Conservation (phyloP, 2,888 invertebrate species). For the Harmothoe impar region DNA sequence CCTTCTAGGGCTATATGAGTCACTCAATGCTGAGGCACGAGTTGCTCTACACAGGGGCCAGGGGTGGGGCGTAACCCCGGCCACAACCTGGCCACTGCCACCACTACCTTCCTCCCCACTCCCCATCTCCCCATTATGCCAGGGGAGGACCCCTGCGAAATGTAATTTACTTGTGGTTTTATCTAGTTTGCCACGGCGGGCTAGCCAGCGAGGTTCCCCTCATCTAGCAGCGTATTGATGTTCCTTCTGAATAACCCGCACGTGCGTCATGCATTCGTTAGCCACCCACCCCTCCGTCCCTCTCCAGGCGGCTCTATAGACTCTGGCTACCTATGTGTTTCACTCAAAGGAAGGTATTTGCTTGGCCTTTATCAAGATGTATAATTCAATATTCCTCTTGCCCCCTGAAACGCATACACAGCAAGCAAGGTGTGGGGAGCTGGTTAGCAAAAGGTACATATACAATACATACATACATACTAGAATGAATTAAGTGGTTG, state of each 20-base stretch:
- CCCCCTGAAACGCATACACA: background rate
- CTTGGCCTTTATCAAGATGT: constrained; percentile 1
- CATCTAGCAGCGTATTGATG: constrained; percentile 15
- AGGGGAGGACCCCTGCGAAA: background rate
- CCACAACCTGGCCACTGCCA: background rate
- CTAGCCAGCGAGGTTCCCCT: background rate
- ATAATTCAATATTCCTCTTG: background rate
- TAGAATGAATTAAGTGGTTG: no score
- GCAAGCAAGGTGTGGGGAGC: background rate
- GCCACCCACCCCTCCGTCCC: background rate
- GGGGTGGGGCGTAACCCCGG: background rate
- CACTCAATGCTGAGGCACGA: no score
- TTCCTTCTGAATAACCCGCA: background rate
- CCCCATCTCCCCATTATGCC: background rate
- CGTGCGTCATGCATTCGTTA: constrained; percentile 24
- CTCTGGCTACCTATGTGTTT: background rate
- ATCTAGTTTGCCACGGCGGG: constrained; percentile 14
- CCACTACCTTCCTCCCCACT: constrained; percentile 2
- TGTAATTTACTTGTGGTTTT: constrained; percentile 35
- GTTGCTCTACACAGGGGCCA: background rate
- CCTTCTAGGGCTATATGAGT: background rate
- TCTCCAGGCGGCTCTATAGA: background rate
- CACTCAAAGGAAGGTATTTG: background rate
- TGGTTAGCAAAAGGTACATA: no score
- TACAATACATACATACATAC: no score